These are phyloP conservation scores for Cosmopolites sordidus DNA, from an alignment of 2,888 invertebrate genomes.

Conservation along the genomic window DNA sequence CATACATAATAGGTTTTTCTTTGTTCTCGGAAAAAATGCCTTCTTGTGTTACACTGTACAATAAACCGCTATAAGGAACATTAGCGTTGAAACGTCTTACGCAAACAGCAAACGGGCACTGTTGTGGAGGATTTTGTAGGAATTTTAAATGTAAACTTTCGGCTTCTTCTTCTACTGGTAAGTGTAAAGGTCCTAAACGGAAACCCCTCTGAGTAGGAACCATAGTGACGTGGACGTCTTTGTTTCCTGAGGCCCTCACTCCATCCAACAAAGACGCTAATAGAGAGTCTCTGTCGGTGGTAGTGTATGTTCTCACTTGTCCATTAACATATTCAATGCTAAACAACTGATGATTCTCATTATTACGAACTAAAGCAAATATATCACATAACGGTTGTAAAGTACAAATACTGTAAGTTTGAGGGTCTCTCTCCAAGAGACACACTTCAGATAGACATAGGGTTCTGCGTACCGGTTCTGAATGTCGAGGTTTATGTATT, in stretches of 20 bases:
- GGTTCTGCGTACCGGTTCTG: constrained; percentile 80
- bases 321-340: constrained; percentile 92
- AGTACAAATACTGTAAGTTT: constrained; percentile 91
- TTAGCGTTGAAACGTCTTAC: constrained; percentile 95
- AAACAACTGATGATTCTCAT: constrained; percentile 89
- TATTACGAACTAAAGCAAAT: constrained; percentile 85
- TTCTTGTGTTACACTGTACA: constrained; percentile 96
- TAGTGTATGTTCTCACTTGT: constrained; percentile 79
- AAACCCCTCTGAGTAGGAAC: constrained; percentile 78
- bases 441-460: constrained; percentile 95
- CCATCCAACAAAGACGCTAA: constrained; percentile 94
- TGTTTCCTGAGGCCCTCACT: constrained; percentile 93
- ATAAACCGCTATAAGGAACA: constrained; percentile 93
- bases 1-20: constrained; percentile 89
- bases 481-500: constrained; percentile 71
- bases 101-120: constrained; percentile 69
- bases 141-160: constrained; percentile 88
- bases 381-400: constrained; percentile 77
- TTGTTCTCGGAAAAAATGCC: constrained; percentile 97
- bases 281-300: constrained; percentile 93
- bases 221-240: constrained; percentile 92
- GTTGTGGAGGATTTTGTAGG: constrained; percentile 61
- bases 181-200: constrained; percentile 83
- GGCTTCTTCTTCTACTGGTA: constrained; percentile 93
- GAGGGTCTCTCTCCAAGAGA: constrained; percentile 92